phyloP scores from a whole-genome alignment of 2,888 invertebrate genomes.

The Zaprionus obscuricornis region DNA sequence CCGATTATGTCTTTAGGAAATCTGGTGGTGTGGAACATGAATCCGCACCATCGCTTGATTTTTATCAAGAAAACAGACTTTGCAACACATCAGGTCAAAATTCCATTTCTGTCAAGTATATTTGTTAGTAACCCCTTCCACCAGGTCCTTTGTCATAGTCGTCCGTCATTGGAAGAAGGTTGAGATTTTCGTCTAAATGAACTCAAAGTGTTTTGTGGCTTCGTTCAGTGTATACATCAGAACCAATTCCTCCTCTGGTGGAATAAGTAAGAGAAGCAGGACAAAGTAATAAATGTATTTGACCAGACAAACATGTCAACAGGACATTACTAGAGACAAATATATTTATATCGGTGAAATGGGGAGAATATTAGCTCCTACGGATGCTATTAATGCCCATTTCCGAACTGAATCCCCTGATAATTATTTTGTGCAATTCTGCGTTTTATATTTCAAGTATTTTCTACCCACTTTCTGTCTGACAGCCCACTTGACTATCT shows the following conservation, averaged over 20 bases:
- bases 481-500: conserved; percentile 11
- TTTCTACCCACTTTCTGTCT: conserved; percentile 44
- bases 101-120: conserved; percentile 63
- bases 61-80: no score
- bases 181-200: conserved; percentile 72
- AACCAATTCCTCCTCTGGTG: not conserved
- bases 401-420: conserved; percentile 63
- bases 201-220: conserved; percentile 79
- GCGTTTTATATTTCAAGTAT: not conserved
- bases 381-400: no score
- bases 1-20: conserved; percentile 46
- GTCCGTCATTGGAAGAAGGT: conserved; percentile 31
- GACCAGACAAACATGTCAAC: no score
- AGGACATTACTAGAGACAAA: no score
- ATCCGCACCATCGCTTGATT: no score
- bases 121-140: conserved; percentile 32
- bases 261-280: no score
- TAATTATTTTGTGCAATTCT: conserved; percentile 23
- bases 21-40: conserved; percentile 45
- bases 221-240: conserved; percentile 44
- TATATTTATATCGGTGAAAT: no score
- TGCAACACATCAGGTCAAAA: no score
- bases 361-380: no score
- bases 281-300: no score
- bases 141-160: conserved; percentile 61